Evolutionary conservation across 23 tunicate species (phyloP).

Genomic region (Trididemnum miniatum): DNA sequence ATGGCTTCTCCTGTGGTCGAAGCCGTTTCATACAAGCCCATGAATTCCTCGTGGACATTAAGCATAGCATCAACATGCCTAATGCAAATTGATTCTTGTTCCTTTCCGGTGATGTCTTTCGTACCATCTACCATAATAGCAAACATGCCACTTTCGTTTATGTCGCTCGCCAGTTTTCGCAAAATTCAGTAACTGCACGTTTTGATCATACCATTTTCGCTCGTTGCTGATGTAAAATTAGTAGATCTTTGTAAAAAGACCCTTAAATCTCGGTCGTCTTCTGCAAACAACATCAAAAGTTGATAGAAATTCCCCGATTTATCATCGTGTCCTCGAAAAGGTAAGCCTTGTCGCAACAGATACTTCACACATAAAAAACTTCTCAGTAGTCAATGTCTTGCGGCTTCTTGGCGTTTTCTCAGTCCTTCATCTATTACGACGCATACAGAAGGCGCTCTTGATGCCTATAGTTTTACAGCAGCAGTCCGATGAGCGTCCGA

Average conservation of each 20-base stretch:
- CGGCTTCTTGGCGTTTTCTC: not conserved
- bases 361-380: not conserved
- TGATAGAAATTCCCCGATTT: too few species aligned
- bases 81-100: not conserved
- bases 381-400: not conserved
- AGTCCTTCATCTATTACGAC: not conserved
- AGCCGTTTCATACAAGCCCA: not conserved
- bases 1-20: not conserved
- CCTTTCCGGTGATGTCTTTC: not conserved
- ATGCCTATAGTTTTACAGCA: not conserved
- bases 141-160: not conserved
- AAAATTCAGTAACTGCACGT: not conserved
- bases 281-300: not conserved
- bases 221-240: not conserved
- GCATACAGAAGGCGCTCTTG: slow-evolving; percentile 1
- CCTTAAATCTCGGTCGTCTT: not conserved
- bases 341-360: not conserved
- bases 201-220: not conserved
- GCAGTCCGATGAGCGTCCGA: not conserved
- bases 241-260: not conserved
- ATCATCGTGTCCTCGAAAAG: not conserved
- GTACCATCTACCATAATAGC: not conserved
- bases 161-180: not conserved
- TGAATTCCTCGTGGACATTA: not conserved
- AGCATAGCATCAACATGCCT: not conserved